Conservation (phyloP, 1,140 invertebrate species). For the Brachystomella parvula region DNA sequence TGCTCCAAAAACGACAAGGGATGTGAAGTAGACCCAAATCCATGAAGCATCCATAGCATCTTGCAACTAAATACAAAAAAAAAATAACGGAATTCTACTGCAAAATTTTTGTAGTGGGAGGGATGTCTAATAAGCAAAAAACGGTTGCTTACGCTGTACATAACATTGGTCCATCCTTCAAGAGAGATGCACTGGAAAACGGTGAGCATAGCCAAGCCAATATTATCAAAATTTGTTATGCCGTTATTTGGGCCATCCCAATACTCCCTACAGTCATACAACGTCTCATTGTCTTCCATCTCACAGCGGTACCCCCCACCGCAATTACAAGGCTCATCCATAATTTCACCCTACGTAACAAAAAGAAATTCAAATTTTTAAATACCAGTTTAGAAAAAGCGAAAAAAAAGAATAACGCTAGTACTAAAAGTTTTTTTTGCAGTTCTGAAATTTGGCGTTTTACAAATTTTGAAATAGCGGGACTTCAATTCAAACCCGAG, state of each 20-base stretch:
- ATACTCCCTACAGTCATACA: conserved; percentile 21
- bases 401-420: no score
- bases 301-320: conserved; percentile 71
- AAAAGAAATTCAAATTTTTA: not conserved
- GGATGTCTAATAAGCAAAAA: not conserved
- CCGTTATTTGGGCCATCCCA: conserved; percentile 81
- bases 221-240: conserved; percentile 99
- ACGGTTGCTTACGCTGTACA: conserved; percentile 74
- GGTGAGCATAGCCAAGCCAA: conserved; percentile 59
- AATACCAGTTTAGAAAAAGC: no score
- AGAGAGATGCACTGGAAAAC: conserved; percentile 64
- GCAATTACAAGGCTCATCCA: conserved; percentile 71
- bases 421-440: no score
- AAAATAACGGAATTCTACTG: not conserved
- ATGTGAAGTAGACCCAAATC: conserved; percentile 98
- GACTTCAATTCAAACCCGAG: no score
- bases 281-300: conserved; percentile 28
- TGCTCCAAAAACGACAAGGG: conserved; percentile 95
- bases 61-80: conserved; percentile 62
- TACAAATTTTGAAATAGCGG: no score
- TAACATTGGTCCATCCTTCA: conserved; percentile 95
- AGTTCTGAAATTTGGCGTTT: no score
- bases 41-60: conserved; percentile 91
- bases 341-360: conserved; percentile 52
- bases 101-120: not conserved